Conservation (phyloP, 1,140 invertebrate genomes). For the Maconellicoccus hirsutus region DNA sequence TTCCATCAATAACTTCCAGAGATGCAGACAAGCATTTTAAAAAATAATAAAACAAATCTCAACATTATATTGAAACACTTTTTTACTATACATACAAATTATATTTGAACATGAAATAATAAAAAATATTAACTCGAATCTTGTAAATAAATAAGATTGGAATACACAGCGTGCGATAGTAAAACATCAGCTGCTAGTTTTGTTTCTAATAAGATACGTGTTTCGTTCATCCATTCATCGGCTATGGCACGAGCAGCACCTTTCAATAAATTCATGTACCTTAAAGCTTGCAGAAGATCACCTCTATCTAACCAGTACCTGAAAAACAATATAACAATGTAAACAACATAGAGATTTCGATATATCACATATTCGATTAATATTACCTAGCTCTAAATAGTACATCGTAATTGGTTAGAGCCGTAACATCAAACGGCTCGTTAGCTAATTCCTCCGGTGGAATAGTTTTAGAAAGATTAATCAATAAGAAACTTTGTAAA, state of each 20-base stretch:
- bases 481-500: constrained; percentile 60
- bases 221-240: constrained; percentile 74
- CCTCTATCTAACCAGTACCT: constrained; percentile 78
- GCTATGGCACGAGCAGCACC: constrained; percentile 74
- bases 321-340: constrained; percentile 24
- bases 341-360: too few relatives aligned
- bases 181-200: constrained; percentile 76
- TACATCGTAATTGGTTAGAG: constrained; percentile 74
- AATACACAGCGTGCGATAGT: constrained; percentile 61
- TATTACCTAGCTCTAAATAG: constrained; percentile 66
- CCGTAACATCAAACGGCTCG: constrained; percentile 50
- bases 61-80: too few relatives aligned
- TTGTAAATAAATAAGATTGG: not conserved
- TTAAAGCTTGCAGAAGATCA: constrained; percentile 68
- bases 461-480: constrained; percentile 51
- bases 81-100: not conserved
- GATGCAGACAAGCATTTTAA: too few relatives aligned
- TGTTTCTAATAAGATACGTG: constrained; percentile 73
- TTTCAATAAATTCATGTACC: constrained; percentile 79
- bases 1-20: too few relatives aligned
- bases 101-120: not conserved
- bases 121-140: not conserved
- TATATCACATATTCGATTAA: too few relatives aligned
- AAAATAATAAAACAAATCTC: too few relatives aligned
- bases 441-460: constrained; percentile 56